phyloP scores from a whole-genome alignment of 2,888 invertebrate species.

The Labia minor region DNA sequence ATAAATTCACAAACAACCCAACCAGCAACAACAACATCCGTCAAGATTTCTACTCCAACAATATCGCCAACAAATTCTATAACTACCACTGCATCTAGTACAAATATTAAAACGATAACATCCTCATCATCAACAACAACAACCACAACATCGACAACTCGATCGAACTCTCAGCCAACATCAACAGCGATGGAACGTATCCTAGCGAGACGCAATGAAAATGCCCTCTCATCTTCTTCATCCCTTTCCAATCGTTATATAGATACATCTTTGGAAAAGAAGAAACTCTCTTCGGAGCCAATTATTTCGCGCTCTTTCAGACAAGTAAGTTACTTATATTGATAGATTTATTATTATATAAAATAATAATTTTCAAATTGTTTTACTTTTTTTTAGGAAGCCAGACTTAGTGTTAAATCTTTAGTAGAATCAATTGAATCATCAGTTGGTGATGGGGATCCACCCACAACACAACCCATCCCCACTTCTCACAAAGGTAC shows the following conservation, averaged over 20 bases:
- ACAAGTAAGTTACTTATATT: not conserved
- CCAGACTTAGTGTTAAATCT: conserved; percentile 71
- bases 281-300: not conserved
- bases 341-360: not conserved
- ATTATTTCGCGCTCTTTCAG: not conserved
- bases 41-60: not conserved
- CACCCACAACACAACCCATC: not conserved
- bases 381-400: not conserved
- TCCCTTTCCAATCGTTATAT: not conserved
- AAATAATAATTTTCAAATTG: not conserved
- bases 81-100: not conserved
- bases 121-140: not conserved
- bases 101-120: not conserved
- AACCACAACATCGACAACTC: not conserved
- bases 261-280: not conserved
- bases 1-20: not conserved
- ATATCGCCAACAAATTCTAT: not conserved
- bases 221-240: not conserved
- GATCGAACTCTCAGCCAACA: not conserved
- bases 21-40: not conserved
- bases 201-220: not conserved
- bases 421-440: conserved; percentile 79
- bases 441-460: not conserved
- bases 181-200: not conserved
- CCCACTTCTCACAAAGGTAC: not conserved